These are phyloP conservation scores for Bombus pyrosoma DNA, from an alignment of 1,140 invertebrate species.

Conservation along the genomic window DNA sequence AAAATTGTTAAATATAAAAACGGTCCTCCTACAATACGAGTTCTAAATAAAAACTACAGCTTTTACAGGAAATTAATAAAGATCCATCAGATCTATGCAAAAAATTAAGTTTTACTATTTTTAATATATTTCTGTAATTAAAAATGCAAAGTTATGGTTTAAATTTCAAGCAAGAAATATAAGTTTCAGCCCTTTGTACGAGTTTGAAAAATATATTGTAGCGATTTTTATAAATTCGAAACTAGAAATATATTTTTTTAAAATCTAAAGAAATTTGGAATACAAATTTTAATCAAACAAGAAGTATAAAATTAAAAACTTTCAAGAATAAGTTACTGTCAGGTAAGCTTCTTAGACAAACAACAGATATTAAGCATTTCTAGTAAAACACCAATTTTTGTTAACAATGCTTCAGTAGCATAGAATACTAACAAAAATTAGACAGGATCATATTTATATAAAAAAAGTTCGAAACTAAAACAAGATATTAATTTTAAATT, in stretches of 20 bases:
- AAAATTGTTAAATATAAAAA: slow-evolving; percentile 12
- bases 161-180: neutral
- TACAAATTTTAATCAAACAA: slow-evolving; percentile 4
- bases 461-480: slow-evolving; percentile 21
- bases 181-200: neutral
- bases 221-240: neutral
- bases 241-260: neutral
- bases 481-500: slow-evolving; percentile 24
- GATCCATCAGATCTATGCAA: slow-evolving; percentile 14
- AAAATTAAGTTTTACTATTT: neutral
- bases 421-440: slow-evolving; percentile 24
- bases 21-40: neutral
- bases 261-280: slow-evolving; percentile 2
- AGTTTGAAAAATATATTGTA: neutral
- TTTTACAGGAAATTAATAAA: slow-evolving; percentile 8
- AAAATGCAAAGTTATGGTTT: neutral
- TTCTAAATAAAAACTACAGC: neutral
- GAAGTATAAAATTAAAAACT: slow-evolving; percentile 2
- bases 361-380: neutral
- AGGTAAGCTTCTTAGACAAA: neutral
- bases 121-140: slow-evolving; percentile 3
- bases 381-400: slow-evolving; percentile 13
- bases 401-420: neutral
- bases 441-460: slow-evolving; percentile 11
- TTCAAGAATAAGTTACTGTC: slow-evolving; percentile 1